phyloP scores from a whole-genome alignment of 2,888 invertebrate genomes.

The Acholoe squamosa region DNA sequence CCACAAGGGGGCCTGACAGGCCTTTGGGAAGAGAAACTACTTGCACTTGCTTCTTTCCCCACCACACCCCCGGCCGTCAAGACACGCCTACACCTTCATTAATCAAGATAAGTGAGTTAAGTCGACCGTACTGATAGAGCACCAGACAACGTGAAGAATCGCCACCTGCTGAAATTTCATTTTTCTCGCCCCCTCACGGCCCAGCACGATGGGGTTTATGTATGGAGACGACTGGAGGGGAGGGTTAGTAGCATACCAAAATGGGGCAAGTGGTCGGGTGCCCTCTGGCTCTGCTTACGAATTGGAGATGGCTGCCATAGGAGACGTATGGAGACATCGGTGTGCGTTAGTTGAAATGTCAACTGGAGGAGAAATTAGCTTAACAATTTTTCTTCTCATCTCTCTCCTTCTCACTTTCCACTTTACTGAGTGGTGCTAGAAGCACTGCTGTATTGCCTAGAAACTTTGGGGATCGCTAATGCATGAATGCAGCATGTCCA shows the following conservation, averaged over 20 bases:
- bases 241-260: conserved; percentile 50
- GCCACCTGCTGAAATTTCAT: conserved; percentile 15
- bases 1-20: not conserved
- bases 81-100: conserved; percentile 27
- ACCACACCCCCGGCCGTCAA: not conserved
- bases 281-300: conserved; percentile 19
- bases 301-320: not conserved
- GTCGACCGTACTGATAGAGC: conserved; percentile 42
- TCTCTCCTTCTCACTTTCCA: not conserved
- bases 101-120: conserved; percentile 48
- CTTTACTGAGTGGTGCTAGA: not conserved
- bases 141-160: conserved; percentile 23
- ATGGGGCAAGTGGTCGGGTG: conserved; percentile 25
- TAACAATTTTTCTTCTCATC: not conserved
- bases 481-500: no score
- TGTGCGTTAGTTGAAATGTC: conserved; percentile 42
- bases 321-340: conserved; percentile 38
- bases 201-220: not conserved
- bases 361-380: conserved; percentile 19
- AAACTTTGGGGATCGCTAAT: no score
- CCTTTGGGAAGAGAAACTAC: not conserved
- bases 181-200: not conserved
- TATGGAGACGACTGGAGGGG: not conserved
- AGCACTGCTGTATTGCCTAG: no score
- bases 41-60: not conserved